A percentile compares a stretch with the other conserved stretches of the same genome.
Evolutionary conservation across 2,797 vertebrate species (phyloP).

Genomic region (Arnoldichthys spilopterus): DNA sequence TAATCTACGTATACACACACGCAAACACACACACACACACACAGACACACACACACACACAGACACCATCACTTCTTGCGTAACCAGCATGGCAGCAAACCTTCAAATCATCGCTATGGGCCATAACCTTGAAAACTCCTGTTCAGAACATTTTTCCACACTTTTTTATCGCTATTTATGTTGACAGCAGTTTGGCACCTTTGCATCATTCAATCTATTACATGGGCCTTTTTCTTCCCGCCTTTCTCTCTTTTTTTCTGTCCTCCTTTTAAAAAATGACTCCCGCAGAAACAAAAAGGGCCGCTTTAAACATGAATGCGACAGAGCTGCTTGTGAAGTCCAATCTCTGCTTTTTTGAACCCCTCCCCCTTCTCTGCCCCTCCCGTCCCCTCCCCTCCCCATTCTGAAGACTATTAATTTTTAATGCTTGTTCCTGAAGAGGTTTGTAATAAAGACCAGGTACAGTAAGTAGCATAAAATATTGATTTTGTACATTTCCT

Average conservation of each 20-base stretch:
- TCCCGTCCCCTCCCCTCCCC: conserved; percentile 53
- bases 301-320: conserved; percentile 88
- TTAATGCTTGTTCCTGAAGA: conserved; percentile 93
- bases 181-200: conserved; percentile 78
- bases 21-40: not conserved
- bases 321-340: conserved; percentile 90
- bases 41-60: conserved; percentile 52
- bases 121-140: conserved; percentile 83
- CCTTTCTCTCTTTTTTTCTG: conserved; percentile 6
- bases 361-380: conserved; percentile 47
- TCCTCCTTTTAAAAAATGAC: conserved; percentile 75
- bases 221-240: conserved; percentile 52
- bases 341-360: conserved; percentile 72
- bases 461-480: conserved; percentile 98
- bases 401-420: conserved; percentile 87
- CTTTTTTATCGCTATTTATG: conserved; percentile 81
- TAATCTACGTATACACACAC: not conserved
- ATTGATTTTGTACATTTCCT: conserved; percentile 99
- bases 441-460: conserved; percentile 97
- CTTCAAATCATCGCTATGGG: conserved; percentile 71
- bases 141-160: conserved; percentile 74
- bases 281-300: conserved; percentile 78
- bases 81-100: conserved; percentile 56
- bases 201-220: conserved; percentile 79
- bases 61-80: conserved; percentile 60